phyloP scores from a whole-genome alignment of 2,888 invertebrate genomes.

The Nasonia oneida region DNA sequence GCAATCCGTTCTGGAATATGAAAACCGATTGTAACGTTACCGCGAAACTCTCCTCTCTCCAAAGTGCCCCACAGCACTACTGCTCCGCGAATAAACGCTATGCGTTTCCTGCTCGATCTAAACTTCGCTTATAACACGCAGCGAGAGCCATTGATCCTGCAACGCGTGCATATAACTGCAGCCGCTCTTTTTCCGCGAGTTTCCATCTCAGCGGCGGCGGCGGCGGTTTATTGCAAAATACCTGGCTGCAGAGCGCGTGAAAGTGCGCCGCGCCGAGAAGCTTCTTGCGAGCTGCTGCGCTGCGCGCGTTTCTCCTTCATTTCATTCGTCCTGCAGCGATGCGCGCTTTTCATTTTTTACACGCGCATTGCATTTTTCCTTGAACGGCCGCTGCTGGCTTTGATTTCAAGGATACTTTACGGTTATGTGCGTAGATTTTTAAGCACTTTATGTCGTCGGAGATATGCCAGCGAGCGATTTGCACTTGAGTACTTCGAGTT shows the following conservation, averaged over 20 bases:
- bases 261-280: not conserved
- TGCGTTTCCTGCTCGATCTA: not conserved
- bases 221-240: not conserved
- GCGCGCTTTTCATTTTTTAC: not conserved
- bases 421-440: too few species aligned
- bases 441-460: too few species aligned
- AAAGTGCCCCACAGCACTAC: too few species aligned
- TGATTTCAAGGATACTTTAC: not conserved
- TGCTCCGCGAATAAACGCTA: not conserved
- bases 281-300: not conserved
- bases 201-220: not conserved
- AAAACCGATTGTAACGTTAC: not conserved
- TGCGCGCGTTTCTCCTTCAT: not conserved
- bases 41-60: too few species aligned
- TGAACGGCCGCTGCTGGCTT: not conserved
- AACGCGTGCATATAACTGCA: not conserved
- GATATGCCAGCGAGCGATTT: too few species aligned
- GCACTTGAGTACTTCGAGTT: too few species aligned
- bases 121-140: not conserved
- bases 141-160: not conserved
- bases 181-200: constrained; percentile 28
- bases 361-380: not conserved
- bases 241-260: constrained; percentile 7
- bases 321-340: not conserved
- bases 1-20: not conserved